Percentiles rank a stretch among this genome's conserved stretches.
These are phyloP conservation scores for Drosophila sp. DNA, from an alignment of 1,140 invertebrate genomes.

Conservation along the genomic window DNA sequence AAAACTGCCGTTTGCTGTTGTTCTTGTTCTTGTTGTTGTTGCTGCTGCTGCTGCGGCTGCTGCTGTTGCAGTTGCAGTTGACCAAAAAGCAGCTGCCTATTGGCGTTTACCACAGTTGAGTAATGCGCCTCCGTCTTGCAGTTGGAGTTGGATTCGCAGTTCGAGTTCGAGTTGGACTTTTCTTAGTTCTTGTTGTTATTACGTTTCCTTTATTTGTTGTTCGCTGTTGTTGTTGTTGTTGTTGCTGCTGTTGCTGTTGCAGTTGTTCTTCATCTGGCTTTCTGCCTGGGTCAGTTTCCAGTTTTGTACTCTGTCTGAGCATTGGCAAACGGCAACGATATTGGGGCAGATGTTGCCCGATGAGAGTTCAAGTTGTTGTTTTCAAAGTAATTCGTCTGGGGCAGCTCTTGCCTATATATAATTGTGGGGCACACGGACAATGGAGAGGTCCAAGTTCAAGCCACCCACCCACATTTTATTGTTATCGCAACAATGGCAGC, in stretches of 20 bases:
- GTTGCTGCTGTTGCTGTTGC: slow-evolving; percentile 29
- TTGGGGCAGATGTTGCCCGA: slow-evolving; percentile 58
- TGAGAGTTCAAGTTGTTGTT: slow-evolving; percentile 60
- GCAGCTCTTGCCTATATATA: slow-evolving; percentile 66
- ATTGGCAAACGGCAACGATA: slow-evolving; percentile 21
- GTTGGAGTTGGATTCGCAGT: slow-evolving; percentile 40
- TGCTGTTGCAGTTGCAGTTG: slow-evolving; percentile 34
- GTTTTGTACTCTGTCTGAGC: slow-evolving; percentile 33
- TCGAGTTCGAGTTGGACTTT: slow-evolving; percentile 32
- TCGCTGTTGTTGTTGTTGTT: slow-evolving; percentile 16
- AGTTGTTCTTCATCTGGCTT: slow-evolving; percentile 29
- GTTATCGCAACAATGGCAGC: slow-evolving; percentile 77
- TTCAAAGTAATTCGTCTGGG: slow-evolving; percentile 78
- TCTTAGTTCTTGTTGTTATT: slow-evolving; percentile 40
- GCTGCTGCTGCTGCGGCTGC: slow-evolving; percentile 33
- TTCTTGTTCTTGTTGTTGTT: slow-evolving; percentile 16
- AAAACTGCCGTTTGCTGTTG: slow-evolving; percentile 72
- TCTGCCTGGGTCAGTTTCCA: slow-evolving; percentile 54
- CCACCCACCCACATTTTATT: slow-evolving; percentile 80
- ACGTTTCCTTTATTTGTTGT: slow-evolving; percentile 51
- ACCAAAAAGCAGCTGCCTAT: slow-evolving; percentile 75
- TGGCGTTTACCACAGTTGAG: slow-evolving; percentile 74
- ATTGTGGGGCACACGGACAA: slow-evolving; percentile 65
- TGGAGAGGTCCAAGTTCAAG: slow-evolving; percentile 77
- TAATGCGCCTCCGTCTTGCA: slow-evolving; percentile 59